Base-by-base conservation (phyloP, 2,888 invertebrate species). In the Dasysyrphus tricinctus region DNA sequence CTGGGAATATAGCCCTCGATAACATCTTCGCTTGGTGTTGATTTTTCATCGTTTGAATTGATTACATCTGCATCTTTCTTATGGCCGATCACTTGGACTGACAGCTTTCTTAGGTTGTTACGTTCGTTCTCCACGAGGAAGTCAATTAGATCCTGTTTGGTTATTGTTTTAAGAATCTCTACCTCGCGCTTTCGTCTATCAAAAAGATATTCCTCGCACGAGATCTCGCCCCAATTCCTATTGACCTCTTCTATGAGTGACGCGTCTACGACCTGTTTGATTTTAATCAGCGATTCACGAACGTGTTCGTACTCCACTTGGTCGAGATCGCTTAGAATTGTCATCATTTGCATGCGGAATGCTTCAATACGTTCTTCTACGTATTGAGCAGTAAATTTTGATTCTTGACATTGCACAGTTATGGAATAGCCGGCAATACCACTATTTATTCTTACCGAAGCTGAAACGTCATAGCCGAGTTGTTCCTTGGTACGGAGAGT, bases 401-500 rank as follows among this genome's bases (percentile, higher is more conserved):
- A 94, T 12, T 95, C 96, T 92, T 97, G 97, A 32, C 96, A 95
- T 91, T 96, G 95, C 63, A 98, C 96, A 5, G 95, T 95, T 61
- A 98, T 93, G 0, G 96, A 95, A 91, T 96, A 96, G 9, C 97
- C 97, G 59, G 97, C 93, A 87, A 98, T 95, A 2, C 97, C 97
- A 90, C 94, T 95, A 0, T 96, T 96, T 89, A 96, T 95, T 34
- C 95, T 94, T 89, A 95, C 93, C 78, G 94, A 93, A 88, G 95
- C 95, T 89, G 94, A 95, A 29, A 98, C 97, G 90, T 96, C 94
- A 92, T 98, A 98, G 0, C 98, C 98, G 4, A 98, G 94, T 93
- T 98, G 98, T 90, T 98, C 97, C 91, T 96, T 96, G 0, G 98
- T 98, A 73, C 98, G 94, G 29, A 98, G 93, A 56, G 94, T 94